Percentiles rank a stretch among this genome's conserved stretches.
These are phyloP conservation scores for Apostichopus japonicus DNA, from an alignment of 35 echinoderm and acorn worm species.

Conservation along the genomic window DNA sequence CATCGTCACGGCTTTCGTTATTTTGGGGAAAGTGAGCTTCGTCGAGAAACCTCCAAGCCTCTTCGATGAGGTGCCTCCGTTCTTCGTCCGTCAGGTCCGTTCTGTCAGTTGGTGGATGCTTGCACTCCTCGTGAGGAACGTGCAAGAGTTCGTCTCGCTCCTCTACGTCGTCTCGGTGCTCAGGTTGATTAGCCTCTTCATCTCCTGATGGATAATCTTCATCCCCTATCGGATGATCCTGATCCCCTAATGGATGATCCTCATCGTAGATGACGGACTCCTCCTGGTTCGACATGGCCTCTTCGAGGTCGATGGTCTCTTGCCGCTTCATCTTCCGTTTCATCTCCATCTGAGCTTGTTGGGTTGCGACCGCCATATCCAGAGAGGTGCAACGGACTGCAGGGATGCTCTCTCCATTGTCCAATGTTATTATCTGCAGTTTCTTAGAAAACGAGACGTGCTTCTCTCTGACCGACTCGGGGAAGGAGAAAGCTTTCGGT, in stretches of 20 bases:
- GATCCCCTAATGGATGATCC: neutral
- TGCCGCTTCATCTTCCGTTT: neutral
- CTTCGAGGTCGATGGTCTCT: neutral
- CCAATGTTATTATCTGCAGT: neutral
- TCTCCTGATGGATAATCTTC: neutral
- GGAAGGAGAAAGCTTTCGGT: slow-evolving; percentile 20
- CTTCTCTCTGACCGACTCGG: neutral
- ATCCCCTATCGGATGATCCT: neutral
- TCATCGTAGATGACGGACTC: neutral
- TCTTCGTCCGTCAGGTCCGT: neutral
- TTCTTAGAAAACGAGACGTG: slow-evolving; percentile 29
- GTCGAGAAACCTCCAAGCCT: neutral
- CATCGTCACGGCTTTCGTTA: neutral
- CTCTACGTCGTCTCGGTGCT: neutral
- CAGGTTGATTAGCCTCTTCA: neutral
- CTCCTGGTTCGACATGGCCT: neutral
- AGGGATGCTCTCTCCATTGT: slow-evolving; percentile 3
- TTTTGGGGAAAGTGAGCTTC: neutral
- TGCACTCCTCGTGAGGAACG: neutral
- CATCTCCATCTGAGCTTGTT: neutral
- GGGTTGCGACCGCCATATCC: neutral
- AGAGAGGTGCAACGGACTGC: neutral
- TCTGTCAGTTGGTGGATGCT: neutral
- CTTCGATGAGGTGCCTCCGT: neutral
- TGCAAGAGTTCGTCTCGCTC: neutral